Evolutionary conservation across 2,888 invertebrate species (phyloP), one percentile per base, ranked within the genome.

Genomic region (Chrysolina haemoptera): DNA sequence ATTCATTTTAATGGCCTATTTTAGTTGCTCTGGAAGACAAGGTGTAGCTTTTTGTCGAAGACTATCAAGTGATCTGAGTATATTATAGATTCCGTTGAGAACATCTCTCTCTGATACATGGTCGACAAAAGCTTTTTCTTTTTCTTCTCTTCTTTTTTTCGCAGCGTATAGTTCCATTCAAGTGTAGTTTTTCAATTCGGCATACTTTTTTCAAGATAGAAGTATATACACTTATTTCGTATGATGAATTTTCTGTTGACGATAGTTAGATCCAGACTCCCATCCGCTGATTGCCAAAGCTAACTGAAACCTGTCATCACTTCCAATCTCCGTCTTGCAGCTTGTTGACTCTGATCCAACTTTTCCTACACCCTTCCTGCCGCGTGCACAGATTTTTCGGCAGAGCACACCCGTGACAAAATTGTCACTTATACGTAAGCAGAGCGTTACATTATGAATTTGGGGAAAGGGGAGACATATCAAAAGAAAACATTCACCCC

Each of bases 361-460:
- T 59, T 59, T 59, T 22, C 59, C 8, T 35, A 14, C 27, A 22
- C 67, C 14, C 41, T 66, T 67, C 14, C 12, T 48, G 48, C 65
- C 59, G 70, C 66, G 66, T 69, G 71, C 48, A 40, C 46, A 66
- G 73, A 77, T 77, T 75, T 77, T 75, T 69, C 73, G 73, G 71
- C 64, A 77, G 69, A 75, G 62, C 64, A 66, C 69, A 43, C 64
- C 43, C 53, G 46, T 70, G 77, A 73, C 75, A 64, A 48, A 77
- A 77, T 77, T 77, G 75, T 77, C 75, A 77, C 73, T 77, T 77
- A 75, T 70, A 71, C 70, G 66, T 68, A 53, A 74, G 73, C 68
- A 67, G 66, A 70, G 78, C 76, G 71, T 76, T 74, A 77, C 78
- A 79, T 79, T 79, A 78, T 72, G 66, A 78, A 80, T 78, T 80